Base-by-base conservation (phyloP, 1,140 invertebrate genomes). In the Andrena cerasifolii region DNA sequence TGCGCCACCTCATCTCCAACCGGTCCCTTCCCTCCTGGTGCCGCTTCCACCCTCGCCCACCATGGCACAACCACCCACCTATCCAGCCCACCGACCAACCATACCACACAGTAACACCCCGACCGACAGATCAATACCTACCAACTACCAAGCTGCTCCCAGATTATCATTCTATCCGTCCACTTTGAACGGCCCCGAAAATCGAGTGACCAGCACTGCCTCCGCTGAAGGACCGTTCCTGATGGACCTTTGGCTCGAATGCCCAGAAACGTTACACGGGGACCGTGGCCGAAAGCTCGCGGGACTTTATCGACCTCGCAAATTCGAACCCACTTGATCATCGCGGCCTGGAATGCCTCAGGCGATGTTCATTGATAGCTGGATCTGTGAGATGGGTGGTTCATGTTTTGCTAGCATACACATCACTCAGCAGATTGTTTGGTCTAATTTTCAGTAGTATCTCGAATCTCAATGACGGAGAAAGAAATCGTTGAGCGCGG, bases 41-140 rank as follows among this genome's bases (percentile, higher is more conserved):
- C 82, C 72, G 49, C 45, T 85, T 80, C 76, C 49, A 79, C 66
- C 82, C 78, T 77, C 84, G 78, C 84, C 82, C 73, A 83, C 81
- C 84, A 87, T 86, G 75, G 86, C 86, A 83, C 86, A 79, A 81
- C 87, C 83, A 83, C 83, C 79, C 82, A 87, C 79, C 84, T 84
- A 84, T 85, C 85, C 81, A 72, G 72, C 83, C 85, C 81, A 85
- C 81, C 83, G 82, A 88, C 83, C 73, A 78, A 84, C 79, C 86
- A 87, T 82, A 85, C 84, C 85, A 87, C 87, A 87, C 88, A 83
- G 88, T 89, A 90, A 89, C 90, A 88, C 88, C 84, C 86, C 87
- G 82, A 86, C 90, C 87, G 89, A 87, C 88, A 90, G 90, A 91
- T 91, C 90, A 91, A 91, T 91, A 91, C 90, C 85, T 85, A 90